Conservation (phyloP, 2,113 vertebrate genomes). For the Myiagra hebetior region DNA sequence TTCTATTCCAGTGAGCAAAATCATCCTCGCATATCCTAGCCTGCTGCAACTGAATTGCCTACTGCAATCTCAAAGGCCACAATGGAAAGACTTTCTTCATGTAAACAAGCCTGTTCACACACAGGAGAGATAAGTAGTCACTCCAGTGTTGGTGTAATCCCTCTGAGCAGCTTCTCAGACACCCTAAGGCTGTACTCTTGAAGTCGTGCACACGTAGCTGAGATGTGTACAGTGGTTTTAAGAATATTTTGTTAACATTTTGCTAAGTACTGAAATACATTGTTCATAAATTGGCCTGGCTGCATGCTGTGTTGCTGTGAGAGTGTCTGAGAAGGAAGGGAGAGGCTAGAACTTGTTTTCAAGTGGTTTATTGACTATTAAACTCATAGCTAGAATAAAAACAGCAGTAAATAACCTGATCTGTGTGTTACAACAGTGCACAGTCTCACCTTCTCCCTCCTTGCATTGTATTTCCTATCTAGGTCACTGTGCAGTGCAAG, state of each 20-base stretch:
- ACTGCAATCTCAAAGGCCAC: neutral
- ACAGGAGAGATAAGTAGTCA: neutral
- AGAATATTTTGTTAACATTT: conserved; percentile 9
- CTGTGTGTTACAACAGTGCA: neutral
- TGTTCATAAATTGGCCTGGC: neutral
- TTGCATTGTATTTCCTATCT: conserved; percentile 28
- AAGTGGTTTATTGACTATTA: neutral
- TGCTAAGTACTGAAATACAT: neutral
- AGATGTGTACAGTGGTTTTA: neutral
- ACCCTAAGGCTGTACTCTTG: neutral
- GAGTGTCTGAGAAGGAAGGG: neutral
- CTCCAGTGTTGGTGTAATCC: neutral
- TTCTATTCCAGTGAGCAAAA: neutral
- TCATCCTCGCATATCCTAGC: neutral
- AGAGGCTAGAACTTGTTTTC: conserved; percentile 10
- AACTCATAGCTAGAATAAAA: conserved; percentile 3
- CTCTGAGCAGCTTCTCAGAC: neutral
- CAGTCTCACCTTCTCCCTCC: neutral
- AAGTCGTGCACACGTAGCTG: neutral
- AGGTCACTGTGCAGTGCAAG: neutral
- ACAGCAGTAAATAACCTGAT: conserved; percentile 10
- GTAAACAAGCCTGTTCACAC: neutral
- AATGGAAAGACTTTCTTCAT: neutral
- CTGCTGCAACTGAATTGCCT: neutral
- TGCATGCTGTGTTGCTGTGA: neutral